Evolutionary conservation across 2,113 vertebrate species (phyloP).

Genomic region (Trichomycterus rosablanca): DNA sequence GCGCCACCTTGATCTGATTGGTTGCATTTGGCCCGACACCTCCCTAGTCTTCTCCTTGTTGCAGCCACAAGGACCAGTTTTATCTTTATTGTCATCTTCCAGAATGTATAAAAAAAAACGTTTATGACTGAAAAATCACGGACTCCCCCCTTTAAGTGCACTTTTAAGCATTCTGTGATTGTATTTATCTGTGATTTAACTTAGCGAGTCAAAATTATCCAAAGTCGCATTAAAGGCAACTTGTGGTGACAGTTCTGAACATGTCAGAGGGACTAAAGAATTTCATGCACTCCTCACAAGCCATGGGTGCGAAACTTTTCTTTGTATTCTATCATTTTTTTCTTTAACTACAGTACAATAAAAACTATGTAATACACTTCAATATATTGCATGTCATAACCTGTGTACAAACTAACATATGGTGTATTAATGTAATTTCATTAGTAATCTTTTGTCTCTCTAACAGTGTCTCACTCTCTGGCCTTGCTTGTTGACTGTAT

Average conservation of each 20-base stretch:
- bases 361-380: constrained; percentile 57
- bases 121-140: too few species aligned
- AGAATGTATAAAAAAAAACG: neutral
- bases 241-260: too few species aligned
- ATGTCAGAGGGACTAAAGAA: constrained; percentile 36
- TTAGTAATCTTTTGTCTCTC: constrained; percentile 45
- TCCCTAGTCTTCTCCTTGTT: too few species aligned
- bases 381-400: constrained; percentile 70
- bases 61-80: too few species aligned
- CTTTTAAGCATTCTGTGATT: constrained; percentile 49
- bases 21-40: too few species aligned
- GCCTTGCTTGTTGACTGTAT: constrained; percentile 43
- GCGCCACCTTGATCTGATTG: too few species aligned
- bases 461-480: constrained; percentile 35
- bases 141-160: too few species aligned
- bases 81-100: too few species aligned
- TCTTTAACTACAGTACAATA: constrained; percentile 57
- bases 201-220: constrained; percentile 23
- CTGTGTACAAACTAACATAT: constrained; percentile 60
- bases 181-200: constrained; percentile 11
- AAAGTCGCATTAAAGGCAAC: constrained; percentile 32
- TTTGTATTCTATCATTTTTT: constrained; percentile 59
- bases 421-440: constrained; percentile 58
- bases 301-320: constrained; percentile 44
- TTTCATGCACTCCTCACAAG: constrained; percentile 43